These are phyloP conservation scores for Arothron firmamentum DNA, from an alignment of 2,113 vertebrate species.

Conservation along the genomic window DNA sequence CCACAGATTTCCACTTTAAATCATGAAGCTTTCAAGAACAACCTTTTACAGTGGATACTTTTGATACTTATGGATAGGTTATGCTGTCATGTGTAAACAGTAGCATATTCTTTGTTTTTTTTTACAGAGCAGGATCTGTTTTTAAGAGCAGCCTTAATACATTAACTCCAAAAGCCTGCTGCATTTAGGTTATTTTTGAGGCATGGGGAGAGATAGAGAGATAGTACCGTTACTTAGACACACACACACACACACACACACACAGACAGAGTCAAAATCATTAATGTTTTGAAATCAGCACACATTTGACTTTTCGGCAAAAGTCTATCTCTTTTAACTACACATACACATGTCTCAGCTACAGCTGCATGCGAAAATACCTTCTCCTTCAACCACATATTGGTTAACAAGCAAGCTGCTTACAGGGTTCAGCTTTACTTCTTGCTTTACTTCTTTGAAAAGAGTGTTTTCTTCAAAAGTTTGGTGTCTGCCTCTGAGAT, in stretches of 20 bases:
- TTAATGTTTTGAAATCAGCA: background rate
- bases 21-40: too few relatives aligned
- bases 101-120: background rate
- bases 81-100: background rate
- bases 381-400: too few relatives aligned
- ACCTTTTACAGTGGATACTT: too few relatives aligned
- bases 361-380: background rate
- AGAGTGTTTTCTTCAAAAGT: too few relatives aligned
- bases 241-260: background rate
- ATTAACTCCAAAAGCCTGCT: slow-evolving; percentile 5
- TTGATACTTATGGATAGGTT: background rate
- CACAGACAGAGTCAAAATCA: background rate
- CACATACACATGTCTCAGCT: too few relatives aligned
- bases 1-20: too few relatives aligned
- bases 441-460: too few relatives aligned
- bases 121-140: background rate
- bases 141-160: slow-evolving; percentile 11
- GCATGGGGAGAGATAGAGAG: background rate
- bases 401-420: too few relatives aligned
- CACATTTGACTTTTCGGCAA: too few relatives aligned
- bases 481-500: too few relatives aligned
- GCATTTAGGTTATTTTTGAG: slow-evolving; percentile 26
- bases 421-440: too few relatives aligned
- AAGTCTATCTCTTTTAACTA: too few relatives aligned
- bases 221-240: background rate